A percentile compares a stretch with the other conserved stretches of the same genome.
phyloP scores from a whole-genome alignment of 1,140 invertebrate species.

The Trachelipus rathkii region DNA sequence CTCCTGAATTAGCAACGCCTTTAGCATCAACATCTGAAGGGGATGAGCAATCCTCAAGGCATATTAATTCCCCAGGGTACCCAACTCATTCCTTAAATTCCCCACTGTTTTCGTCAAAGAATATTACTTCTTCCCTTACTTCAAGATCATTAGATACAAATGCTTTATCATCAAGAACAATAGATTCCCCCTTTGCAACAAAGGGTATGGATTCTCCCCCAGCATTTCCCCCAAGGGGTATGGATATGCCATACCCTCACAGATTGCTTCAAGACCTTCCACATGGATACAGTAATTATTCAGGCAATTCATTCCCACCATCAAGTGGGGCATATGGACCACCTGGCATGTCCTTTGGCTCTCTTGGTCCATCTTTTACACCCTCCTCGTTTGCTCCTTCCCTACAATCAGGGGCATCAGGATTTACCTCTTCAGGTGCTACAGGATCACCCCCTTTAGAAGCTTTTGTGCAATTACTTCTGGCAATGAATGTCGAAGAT shows the following conservation, averaged over 20 bases:
- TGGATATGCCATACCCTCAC: constrained; percentile 40
- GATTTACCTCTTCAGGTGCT: constrained; percentile 40
- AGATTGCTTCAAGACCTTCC: constrained; percentile 35
- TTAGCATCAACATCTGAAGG: constrained; percentile 38
- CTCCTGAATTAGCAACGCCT: constrained; percentile 39
- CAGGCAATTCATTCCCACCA: constrained; percentile 39
- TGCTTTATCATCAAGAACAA: constrained; percentile 28
- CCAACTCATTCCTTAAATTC: constrained; percentile 30
- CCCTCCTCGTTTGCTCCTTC: constrained; percentile 38
- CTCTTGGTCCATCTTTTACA: constrained; percentile 41
- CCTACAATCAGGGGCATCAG: constrained; percentile 32
- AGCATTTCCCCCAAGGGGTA: constrained; percentile 35
- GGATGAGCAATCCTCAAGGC: constrained; percentile 33
- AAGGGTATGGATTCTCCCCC: constrained; percentile 28
- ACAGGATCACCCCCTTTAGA: constrained; percentile 41
- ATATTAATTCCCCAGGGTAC: constrained; percentile 37
- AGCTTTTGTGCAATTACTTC: constrained; percentile 45
- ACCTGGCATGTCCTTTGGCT: constrained; percentile 38
- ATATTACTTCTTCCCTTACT: constrained; percentile 33
- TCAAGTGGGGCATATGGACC: constrained; percentile 43
- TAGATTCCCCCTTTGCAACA: constrained; percentile 29
- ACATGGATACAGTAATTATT: constrained; percentile 41
- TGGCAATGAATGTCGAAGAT: constrained; percentile 45
- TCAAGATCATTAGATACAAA: constrained; percentile 33
- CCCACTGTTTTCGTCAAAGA: constrained; percentile 35